These are phyloP conservation scores for Drosophila watanabei DNA, from an alignment of 1,140 invertebrate genomes.

Conservation along the genomic window DNA sequence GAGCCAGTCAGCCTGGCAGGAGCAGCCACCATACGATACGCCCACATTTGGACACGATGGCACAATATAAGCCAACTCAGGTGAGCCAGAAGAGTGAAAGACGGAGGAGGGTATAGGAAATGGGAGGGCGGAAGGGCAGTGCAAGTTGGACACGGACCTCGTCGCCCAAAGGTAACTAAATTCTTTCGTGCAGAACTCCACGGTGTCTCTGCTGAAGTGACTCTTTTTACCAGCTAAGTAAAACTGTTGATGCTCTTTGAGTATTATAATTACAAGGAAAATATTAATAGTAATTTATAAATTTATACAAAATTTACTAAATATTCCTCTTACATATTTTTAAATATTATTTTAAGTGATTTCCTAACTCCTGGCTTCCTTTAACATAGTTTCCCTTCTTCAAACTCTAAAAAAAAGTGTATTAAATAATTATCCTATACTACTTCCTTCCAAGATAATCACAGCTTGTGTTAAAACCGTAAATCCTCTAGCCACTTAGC, in stretches of 20 bases:
- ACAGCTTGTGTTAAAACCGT: background rate
- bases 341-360: background rate
- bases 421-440: too few relatives aligned
- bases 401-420: background rate
- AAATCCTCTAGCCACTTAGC: background rate
- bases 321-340: background rate
- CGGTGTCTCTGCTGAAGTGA: slow-evolving; percentile 28
- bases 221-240: background rate
- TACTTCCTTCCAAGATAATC: background rate
- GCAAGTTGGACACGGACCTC: slow-evolving; percentile 20
- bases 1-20: slow-evolving; percentile 65
- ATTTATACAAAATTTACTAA: background rate
- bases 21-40: slow-evolving; percentile 71
- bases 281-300: background rate
- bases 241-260: background rate
- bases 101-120: background rate
- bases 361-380: background rate
- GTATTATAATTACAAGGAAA: too few relatives aligned
- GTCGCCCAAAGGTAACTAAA: slow-evolving; percentile 71
- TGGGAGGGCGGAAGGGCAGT: background rate
- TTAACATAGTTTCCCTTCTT: background rate
- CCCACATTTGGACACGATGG: slow-evolving; percentile 64
- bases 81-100: slow-evolving; percentile 21
- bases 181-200: slow-evolving; percentile 80
- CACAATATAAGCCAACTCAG: slow-evolving; percentile 79